phyloP scores from a whole-genome alignment of 1,140 invertebrate species.

The Diabrotica undecimpunctata region DNA sequence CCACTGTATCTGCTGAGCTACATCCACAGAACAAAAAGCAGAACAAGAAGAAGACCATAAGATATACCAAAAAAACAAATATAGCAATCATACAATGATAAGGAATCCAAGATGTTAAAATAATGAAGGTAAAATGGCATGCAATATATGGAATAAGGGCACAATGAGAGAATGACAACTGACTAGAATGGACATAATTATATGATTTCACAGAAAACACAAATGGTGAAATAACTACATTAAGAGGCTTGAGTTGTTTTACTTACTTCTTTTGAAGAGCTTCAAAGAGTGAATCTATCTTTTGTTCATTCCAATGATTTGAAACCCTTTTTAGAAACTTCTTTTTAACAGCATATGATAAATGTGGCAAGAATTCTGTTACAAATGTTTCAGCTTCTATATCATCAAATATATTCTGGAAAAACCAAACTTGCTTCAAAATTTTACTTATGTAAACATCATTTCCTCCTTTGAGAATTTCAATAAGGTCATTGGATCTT shows the following conservation, averaged over 20 bases:
- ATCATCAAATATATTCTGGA: constrained; percentile 17
- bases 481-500: constrained; percentile 4
- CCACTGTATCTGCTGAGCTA: too few species aligned
- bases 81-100: too few species aligned
- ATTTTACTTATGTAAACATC: constrained; percentile 9
- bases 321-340: constrained; percentile 21
- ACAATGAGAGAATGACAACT: too few species aligned
- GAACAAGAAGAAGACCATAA: too few species aligned
- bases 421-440: constrained; percentile 23
- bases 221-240: background rate
- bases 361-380: constrained; percentile 19
- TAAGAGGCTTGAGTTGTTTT: background rate
- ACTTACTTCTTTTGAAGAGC: constrained; percentile 7
- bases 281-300: constrained; percentile 22
- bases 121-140: too few species aligned
- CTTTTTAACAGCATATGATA: constrained; percentile 22
- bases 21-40: too few species aligned
- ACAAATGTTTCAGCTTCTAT: constrained; percentile 12
- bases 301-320: constrained; percentile 1
- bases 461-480: constrained; percentile 23
- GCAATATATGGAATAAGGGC: too few species aligned
- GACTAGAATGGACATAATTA: too few species aligned
- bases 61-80: too few species aligned
- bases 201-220: background rate
- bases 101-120: too few species aligned